A percentile compares a stretch with the other conserved stretches of the same genome.
Conservation (phyloP, 2,797 vertebrate species). For the Tenualosa thibaudeaui region DNA sequence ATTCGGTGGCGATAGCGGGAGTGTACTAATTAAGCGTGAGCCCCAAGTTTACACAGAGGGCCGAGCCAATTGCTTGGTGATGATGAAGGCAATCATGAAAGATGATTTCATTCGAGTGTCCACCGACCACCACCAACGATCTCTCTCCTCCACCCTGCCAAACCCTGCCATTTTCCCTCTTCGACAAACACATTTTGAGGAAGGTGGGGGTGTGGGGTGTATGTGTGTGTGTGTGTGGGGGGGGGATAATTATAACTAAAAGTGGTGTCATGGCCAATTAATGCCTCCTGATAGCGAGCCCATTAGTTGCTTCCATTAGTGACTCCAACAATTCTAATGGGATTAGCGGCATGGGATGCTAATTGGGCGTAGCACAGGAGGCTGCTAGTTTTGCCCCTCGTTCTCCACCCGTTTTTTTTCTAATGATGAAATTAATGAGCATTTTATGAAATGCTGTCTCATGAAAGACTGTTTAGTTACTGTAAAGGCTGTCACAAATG, state of each 20-base stretch:
- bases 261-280: constrained; percentile 99
- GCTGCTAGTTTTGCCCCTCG: constrained; percentile 88
- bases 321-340: constrained; percentile 99
- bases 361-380: constrained; percentile 99
- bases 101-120: constrained; percentile 69
- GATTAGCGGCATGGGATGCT: constrained; percentile 96
- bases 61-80: constrained; percentile 70
- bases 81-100: constrained; percentile 79
- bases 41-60: constrained; percentile 55
- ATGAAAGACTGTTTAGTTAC: constrained; percentile 86
- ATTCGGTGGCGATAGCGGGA: constrained; percentile 74
- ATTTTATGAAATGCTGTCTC: constrained; percentile 92
- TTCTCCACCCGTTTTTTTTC: constrained; percentile 74
- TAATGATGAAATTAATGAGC: constrained; percentile 93
- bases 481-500: constrained; percentile 85
- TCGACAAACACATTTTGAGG: constrained; percentile 96
- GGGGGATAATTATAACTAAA: constrained; percentile 96
- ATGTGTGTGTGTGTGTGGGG: constrained; percentile 26
- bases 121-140: constrained; percentile 64
- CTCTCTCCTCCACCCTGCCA: constrained; percentile 29
- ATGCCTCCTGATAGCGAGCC: constrained; percentile 97
- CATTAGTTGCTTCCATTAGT: constrained; percentile 99
- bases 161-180: constrained; percentile 56
- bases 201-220: too few relatives aligned
- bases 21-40: constrained; percentile 77